Evolutionary conservation across 2,113 vertebrate species (phyloP).

Genomic region (Hydrolagus affinis): DNA sequence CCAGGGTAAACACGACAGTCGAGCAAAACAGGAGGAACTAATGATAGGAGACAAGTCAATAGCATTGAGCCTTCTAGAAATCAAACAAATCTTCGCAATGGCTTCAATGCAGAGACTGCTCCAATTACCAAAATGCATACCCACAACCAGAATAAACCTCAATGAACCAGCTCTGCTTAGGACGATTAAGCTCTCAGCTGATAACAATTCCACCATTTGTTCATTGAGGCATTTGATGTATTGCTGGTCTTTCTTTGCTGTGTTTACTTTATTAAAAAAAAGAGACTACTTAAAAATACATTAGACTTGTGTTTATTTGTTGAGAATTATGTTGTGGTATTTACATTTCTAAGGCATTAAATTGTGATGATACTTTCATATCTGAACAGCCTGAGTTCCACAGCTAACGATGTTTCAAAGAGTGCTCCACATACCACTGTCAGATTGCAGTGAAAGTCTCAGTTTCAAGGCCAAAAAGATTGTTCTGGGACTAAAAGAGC

Average conservation of each 20-base stretch:
- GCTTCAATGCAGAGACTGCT: slow-evolving; percentile 7
- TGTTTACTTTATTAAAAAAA: neutral
- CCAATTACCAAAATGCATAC: slow-evolving; percentile 9
- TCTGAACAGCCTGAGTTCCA: neutral
- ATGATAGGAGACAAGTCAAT: slow-evolving; percentile 32
- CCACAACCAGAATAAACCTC: neutral
- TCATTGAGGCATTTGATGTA: neutral
- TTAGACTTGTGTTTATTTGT: too few relatives aligned
- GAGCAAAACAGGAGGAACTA: slow-evolving; percentile 28
- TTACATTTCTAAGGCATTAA: neutral
- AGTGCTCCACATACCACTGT: neutral
- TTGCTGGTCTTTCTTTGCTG: neutral
- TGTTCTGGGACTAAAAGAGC: neutral
- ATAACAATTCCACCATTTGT: neutral
- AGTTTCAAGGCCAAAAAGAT: neutral
- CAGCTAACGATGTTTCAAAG: neutral
- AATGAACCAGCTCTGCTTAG: slow-evolving; percentile 1
- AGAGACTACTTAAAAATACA: too few relatives aligned
- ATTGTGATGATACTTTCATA: neutral
- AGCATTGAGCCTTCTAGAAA: slow-evolving; percentile 20
- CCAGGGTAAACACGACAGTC: neutral
- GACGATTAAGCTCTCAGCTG: neutral
- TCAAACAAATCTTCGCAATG: slow-evolving; percentile 19
- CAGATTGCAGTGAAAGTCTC: neutral
- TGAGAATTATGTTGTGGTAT: too few relatives aligned